phyloP scores from a whole-genome alignment of 2,797 vertebrate genomes.

The Emys orbicularis region DNA sequence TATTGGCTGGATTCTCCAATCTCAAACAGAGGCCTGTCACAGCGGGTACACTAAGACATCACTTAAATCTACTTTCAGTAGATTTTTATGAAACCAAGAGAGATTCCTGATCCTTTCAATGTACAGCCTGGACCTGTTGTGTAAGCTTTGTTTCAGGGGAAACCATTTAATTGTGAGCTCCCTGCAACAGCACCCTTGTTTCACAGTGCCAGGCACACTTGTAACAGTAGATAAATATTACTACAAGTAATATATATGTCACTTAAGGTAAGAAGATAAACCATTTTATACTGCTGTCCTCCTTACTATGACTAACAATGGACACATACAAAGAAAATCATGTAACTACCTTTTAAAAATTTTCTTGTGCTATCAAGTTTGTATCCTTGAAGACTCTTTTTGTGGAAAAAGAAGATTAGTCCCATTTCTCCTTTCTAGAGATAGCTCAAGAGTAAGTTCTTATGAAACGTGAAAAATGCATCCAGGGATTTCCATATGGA shows the following conservation, averaged over 20 bases:
- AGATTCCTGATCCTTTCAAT: not conserved
- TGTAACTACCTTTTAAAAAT: not conserved
- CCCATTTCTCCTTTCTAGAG: not conserved
- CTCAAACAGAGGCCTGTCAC: not conserved
- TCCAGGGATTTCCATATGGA: not conserved
- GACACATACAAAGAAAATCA: not conserved
- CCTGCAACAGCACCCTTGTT: not conserved
- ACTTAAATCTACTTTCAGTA: not conserved
- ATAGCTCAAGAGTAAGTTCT: not conserved
- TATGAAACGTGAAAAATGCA: not conserved
- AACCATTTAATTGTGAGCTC: rapidly evolving
- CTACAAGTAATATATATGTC: not conserved
- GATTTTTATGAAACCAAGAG: rapidly evolving
- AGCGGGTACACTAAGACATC: not conserved
- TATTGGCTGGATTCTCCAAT: not conserved
- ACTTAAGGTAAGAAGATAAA: not conserved
- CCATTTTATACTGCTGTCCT: not conserved
- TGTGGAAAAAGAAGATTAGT: not conserved
- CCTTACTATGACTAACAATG: not conserved
- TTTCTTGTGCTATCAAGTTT: not conserved
- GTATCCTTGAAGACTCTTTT: not conserved
- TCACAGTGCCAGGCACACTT: not conserved
- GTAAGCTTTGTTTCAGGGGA: rapidly evolving
- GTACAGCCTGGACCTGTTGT: not conserved
- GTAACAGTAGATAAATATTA: not conserved